Conservation (phyloP, 2,888 invertebrate species). For the Aspidiotus rigidus region DNA sequence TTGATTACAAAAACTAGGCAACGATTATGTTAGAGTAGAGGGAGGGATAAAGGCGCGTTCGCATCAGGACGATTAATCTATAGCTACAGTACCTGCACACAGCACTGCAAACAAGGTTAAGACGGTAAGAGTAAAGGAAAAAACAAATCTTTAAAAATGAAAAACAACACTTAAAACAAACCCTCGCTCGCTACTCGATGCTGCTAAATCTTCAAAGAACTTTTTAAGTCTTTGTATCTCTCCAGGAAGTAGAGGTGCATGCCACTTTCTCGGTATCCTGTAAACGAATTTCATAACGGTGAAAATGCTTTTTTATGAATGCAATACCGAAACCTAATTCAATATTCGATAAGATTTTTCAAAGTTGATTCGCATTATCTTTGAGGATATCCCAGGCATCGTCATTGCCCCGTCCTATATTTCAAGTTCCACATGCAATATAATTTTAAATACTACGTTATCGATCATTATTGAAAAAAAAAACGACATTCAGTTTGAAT, state of each 20-base stretch:
- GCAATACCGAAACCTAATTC: not conserved
- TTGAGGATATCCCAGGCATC: no score
- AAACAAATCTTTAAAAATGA: no score
- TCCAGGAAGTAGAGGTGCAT: constrained; percentile 68
- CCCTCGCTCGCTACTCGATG: constrained; percentile 41
- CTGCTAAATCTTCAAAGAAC: constrained; percentile 63
- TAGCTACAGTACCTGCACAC: constrained; percentile 10
- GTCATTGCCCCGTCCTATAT: no score
- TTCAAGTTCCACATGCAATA: no score
- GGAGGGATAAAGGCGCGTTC: not conserved
- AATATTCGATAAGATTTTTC: no score
- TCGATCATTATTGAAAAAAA: no score
- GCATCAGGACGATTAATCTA: constrained; percentile 10
- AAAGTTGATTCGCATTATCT: no score
- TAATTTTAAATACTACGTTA: no score
- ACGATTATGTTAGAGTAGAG: not conserved
- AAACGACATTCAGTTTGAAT: no score
- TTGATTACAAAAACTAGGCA: not conserved
- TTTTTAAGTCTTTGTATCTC: constrained; percentile 68
- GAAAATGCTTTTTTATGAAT: not conserved
- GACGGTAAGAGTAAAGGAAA: not conserved
- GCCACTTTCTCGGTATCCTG: constrained; percentile 66
- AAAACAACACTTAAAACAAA: constrained; percentile 31
- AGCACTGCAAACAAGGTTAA: constrained; percentile 14
- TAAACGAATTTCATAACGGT: constrained; percentile 29